Percentiles rank a stretch among this genome's conserved stretches.
These are phyloP conservation scores for Nephrotoma flavescens DNA, from an alignment of 2,888 invertebrate genomes.

Conservation along the genomic window DNA sequence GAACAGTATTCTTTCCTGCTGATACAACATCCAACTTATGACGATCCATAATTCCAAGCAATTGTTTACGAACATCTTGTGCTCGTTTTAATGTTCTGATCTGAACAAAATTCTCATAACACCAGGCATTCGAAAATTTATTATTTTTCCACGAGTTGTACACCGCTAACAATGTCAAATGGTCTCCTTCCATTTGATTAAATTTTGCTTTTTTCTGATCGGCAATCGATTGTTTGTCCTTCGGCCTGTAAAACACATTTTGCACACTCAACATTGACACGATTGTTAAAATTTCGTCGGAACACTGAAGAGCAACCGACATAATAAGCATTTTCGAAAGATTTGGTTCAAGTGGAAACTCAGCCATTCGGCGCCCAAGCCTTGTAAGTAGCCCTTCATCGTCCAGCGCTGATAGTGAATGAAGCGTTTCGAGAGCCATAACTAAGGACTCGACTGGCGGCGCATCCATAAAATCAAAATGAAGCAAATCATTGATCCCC, in stretches of 20 bases:
- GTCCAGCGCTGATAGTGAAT: slow-evolving; percentile 92
- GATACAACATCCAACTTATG: slow-evolving; percentile 94
- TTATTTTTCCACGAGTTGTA: slow-evolving; percentile 99
- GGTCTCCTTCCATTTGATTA: slow-evolving; percentile 97
- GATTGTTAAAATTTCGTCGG: slow-evolving; percentile 95
- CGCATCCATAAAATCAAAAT: slow-evolving; percentile 99
- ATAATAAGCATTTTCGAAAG: slow-evolving; percentile 97
- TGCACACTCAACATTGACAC: slow-evolving; percentile 99
- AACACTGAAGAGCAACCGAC: slow-evolving; percentile 95
- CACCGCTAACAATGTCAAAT: slow-evolving; percentile 90
- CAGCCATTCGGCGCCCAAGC: slow-evolving; percentile 86
- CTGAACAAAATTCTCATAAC: slow-evolving; percentile 98
- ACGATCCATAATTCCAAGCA: slow-evolving; percentile 94
- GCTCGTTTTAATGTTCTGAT: slow-evolving; percentile 91
- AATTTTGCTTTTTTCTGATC: slow-evolving; percentile 99
- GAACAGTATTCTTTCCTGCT: slow-evolving; percentile 87
- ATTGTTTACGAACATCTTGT: slow-evolving; percentile 94
- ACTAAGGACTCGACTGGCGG: slow-evolving; percentile 96
- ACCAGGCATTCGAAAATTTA: slow-evolving; percentile 98
- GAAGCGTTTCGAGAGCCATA: slow-evolving; percentile 92
- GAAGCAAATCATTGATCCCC: slow-evolving; percentile 96
- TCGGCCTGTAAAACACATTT: slow-evolving; percentile 92
- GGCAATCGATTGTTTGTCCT: slow-evolving; percentile 91
- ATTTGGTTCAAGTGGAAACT: slow-evolving; percentile 97
- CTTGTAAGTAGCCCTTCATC: slow-evolving; percentile 79